Evolutionary conservation across 1,140 invertebrate species (phyloP), one percentile per base, ranked within the genome.

Genomic region (Ladona fulva): DNA sequence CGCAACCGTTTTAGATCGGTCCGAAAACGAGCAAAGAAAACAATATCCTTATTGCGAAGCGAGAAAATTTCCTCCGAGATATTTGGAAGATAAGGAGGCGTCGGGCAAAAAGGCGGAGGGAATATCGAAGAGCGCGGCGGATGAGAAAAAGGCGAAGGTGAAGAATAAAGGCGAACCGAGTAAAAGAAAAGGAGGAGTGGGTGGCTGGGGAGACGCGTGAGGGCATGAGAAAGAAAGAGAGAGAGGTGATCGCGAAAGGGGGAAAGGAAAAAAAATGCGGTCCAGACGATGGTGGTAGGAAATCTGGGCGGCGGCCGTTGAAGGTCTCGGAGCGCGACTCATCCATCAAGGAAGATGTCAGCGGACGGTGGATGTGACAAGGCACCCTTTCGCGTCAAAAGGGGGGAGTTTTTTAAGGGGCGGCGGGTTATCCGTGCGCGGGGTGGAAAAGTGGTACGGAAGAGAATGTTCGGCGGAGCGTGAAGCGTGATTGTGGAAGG

Each of bases 341-440:
- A 66, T 66, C 52, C 52, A 66, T 66, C 52, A 66, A 66, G n/a
- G 52, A 66, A 16, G n/a, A 66, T 66, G 52, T 66, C 52, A 66
- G 14, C 52, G 52, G 52, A 66, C 52, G 52, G 3, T 22, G n/a
- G 52, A 16, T 16, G 52, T 6, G 52, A 66, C 52, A 66, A 66
- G 52, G 52, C 52, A 66, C 52, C 52, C 52, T 66, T 37, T 66
- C 3, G 52, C 52, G 52, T 66, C 52, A 22, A 66, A 66, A 66
- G 52, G n/a, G 44, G 52, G 14, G 52, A 22, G 52, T 22, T 16
- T 10, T 66, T 16, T 66, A 22, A 22, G 52, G 52, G 14, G 19
- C 44, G 44, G 44, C 10, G 44, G 44, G 44, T 11, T 52, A 11
- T 19, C 44, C 44, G 19, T 11, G 44, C 10, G 44, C 44, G 19